A percentile compares a stretch with the other conserved stretches of the same genome.
Evolutionary conservation across 2,797 vertebrate genomes (phyloP).

Genomic region (Spea hammondii): DNA sequence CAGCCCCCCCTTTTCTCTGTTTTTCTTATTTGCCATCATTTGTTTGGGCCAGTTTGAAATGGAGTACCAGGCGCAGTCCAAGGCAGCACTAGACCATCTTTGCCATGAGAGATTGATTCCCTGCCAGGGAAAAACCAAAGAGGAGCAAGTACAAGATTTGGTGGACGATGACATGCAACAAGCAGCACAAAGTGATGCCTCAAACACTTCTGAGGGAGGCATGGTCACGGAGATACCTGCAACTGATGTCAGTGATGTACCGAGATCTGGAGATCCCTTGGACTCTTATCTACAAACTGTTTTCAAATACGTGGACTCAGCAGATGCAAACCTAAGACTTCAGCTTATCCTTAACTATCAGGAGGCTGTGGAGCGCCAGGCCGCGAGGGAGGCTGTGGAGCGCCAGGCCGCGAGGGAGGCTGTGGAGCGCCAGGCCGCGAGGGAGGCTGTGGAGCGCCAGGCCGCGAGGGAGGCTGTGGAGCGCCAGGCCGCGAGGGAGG

Average conservation of each 20-base stretch:
- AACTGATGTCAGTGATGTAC: background rate
- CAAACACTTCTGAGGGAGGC: background rate
- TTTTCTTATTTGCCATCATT: background rate
- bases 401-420: background rate
- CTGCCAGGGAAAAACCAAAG: background rate
- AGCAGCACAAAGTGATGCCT: background rate
- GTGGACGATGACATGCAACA: background rate
- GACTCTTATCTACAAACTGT: background rate
- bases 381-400: background rate
- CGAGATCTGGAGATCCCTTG: background rate
- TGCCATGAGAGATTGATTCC: background rate
- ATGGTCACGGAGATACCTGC: background rate
- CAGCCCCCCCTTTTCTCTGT: background rate
- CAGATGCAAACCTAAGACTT: background rate
- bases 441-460: background rate
- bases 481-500: too few relatives aligned
- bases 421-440: background rate
- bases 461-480: background rate
- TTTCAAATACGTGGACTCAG: background rate
- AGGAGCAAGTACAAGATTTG: background rate
- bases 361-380: background rate
- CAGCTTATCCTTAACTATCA: background rate
- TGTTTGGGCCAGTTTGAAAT: constrained; percentile 1
- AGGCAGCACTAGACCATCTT: background rate
- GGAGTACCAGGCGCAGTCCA: background rate